Conservation (phyloP, 2,888 invertebrate genomes). For the Rhingia campestris region DNA sequence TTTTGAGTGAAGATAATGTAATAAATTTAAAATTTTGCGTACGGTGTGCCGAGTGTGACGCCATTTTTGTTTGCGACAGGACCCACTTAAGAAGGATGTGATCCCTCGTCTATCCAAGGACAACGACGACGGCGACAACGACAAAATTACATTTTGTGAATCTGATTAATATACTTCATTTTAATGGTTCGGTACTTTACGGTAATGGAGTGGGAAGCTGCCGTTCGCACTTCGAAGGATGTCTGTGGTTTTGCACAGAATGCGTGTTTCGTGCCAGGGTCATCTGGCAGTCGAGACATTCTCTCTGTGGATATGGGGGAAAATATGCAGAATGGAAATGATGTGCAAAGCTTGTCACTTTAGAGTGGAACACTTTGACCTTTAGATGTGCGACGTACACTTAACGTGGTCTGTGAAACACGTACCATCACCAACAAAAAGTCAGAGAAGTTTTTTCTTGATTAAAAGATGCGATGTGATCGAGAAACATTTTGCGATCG, state of each 20-base stretch:
- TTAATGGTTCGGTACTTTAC: slow-evolving; percentile 54
- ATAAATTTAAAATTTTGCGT: slow-evolving; percentile 46
- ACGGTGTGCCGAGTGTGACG: slow-evolving; percentile 24
- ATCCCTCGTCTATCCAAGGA: background rate
- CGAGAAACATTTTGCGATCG: too few species aligned
- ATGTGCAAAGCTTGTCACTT: slow-evolving; percentile 43
- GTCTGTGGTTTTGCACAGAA: slow-evolving; percentile 27
- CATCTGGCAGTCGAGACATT: background rate
- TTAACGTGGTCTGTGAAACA: background rate
- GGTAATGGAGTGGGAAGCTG: slow-evolving; percentile 44
- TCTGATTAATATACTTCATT: slow-evolving; percentile 63
- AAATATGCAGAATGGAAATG: background rate
- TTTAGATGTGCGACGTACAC: slow-evolving; percentile 8
- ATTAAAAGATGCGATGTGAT: too few species aligned
- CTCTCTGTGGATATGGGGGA: background rate
- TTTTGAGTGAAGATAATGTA: slow-evolving; percentile 50
- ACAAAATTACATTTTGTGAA: slow-evolving; percentile 55
- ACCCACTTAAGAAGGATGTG: slow-evolving; percentile 20
- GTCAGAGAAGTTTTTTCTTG: too few species aligned
- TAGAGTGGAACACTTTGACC: slow-evolving; percentile 63
- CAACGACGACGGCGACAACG: slow-evolving; percentile 6
- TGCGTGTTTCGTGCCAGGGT: slow-evolving; percentile 16
- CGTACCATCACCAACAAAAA: too few species aligned
- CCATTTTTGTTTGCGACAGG: slow-evolving; percentile 42
- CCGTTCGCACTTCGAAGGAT: slow-evolving; percentile 19